Conservation (phyloP, 2,797 vertebrate genomes). For the Clarias laeviceps region DNA sequence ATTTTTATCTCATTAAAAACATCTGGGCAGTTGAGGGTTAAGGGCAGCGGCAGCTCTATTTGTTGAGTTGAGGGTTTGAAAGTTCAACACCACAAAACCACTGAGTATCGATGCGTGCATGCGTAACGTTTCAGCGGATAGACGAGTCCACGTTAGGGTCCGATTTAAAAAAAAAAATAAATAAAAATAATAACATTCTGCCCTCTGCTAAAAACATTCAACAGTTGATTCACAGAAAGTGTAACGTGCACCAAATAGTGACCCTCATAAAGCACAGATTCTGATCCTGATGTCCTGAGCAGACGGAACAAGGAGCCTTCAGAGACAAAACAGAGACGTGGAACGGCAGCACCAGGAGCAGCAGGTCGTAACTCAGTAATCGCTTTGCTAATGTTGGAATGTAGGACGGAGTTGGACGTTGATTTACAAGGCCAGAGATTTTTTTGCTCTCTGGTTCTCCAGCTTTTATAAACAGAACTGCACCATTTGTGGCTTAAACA, state of each 20-base stretch:
- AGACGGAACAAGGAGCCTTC: conserved; percentile 8
- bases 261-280: neutral
- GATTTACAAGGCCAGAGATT: neutral
- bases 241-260: neutral
- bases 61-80: no score
- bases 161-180: no score
- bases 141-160: no score
- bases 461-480: neutral
- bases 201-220: neutral
- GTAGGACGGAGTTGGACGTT: neutral
- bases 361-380: conserved; percentile 3
- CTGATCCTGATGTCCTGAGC: conserved; percentile 6
- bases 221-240: conserved; percentile 6
- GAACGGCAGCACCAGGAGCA: neutral
- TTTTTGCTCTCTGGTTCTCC: neutral
- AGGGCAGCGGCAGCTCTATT: no score
- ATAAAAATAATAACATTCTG: no score
- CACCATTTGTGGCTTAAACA: neutral
- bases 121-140: no score
- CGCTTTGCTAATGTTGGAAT: neutral
- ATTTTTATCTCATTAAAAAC: no score
- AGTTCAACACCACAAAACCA: no score
- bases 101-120: no score
- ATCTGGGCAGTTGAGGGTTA: no score
- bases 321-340: neutral